Evolutionary conservation across 2,113 vertebrate genomes (phyloP).

Genomic region (Callipepla californica): DNA sequence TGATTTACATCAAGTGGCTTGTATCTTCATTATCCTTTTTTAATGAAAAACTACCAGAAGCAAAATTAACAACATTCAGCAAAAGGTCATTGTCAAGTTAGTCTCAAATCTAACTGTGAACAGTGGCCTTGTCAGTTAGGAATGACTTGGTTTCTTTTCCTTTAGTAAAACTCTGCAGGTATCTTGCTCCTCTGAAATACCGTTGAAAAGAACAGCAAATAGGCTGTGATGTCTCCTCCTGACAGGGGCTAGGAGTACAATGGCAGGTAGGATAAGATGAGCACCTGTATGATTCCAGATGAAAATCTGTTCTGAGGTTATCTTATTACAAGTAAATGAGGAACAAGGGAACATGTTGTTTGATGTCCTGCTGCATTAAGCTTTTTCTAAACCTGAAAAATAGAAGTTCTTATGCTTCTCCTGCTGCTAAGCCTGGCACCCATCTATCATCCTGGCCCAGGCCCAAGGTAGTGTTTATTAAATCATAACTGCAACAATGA

Average conservation of each 20-base stretch:
- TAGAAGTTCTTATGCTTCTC: not conserved
- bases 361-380: not conserved
- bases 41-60: slow-evolving; percentile 31
- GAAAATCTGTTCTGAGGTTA: not conserved
- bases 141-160: not conserved
- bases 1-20: not conserved
- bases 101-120: not conserved
- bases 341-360: not conserved
- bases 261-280: not conserved
- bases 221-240: not conserved
- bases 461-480: slow-evolving; percentile 33
- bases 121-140: not conserved
- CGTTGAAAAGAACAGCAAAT: not conserved
- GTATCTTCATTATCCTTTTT: not conserved
- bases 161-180: not conserved
- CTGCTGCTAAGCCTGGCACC: not conserved
- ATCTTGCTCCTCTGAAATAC: not conserved
- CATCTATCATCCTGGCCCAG: not conserved
- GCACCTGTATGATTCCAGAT: not conserved
- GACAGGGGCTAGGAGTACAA: not conserved
- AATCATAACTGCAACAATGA: slow-evolving; percentile 12
- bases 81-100: slow-evolving; percentile 46
- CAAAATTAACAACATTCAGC: not conserved
- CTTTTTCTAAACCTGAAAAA: slow-evolving; percentile 10
- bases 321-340: not conserved